Conservation (phyloP, 2,113 vertebrate genomes). For the Condylura cristata region DNA sequence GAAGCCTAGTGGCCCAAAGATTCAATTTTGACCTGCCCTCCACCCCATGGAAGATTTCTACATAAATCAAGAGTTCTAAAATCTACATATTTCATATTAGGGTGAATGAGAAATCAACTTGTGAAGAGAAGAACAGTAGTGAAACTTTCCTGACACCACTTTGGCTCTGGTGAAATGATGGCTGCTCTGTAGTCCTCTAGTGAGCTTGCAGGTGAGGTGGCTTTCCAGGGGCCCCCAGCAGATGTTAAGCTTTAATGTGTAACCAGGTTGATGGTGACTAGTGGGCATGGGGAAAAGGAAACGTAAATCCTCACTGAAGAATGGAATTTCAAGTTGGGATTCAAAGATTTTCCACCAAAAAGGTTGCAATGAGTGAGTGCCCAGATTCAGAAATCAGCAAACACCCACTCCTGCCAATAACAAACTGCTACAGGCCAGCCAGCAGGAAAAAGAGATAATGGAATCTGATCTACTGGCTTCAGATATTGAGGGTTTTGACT, state of each 20-base stretch:
- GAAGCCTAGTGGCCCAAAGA: not conserved
- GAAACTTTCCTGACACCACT: not conserved
- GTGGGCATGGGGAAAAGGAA: not conserved
- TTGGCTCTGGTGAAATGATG: not conserved
- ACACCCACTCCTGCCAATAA: not conserved
- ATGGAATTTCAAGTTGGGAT: not conserved
- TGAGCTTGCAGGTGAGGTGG: not conserved
- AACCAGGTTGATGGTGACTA: not conserved
- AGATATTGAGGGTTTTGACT: not conserved
- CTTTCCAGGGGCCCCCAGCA: not conserved
- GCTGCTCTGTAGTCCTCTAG: not conserved
- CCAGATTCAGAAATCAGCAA: not conserved
- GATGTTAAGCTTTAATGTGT: not conserved
- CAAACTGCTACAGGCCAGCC: not conserved
- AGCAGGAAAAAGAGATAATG: not conserved
- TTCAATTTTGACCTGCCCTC: not conserved
- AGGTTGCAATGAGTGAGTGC: not conserved
- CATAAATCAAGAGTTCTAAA: not conserved
- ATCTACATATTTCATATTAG: not conserved
- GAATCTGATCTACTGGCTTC: not conserved
- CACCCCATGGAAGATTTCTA: not conserved
- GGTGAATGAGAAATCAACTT: not conserved
- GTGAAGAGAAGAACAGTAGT: not conserved
- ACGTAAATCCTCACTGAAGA: not conserved
- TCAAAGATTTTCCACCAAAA: conserved; percentile 4